Evolutionary conservation across 2,797 vertebrate genomes (phyloP), one percentile per base, ranked within the genome.

Genomic region (Lophius americanus): DNA sequence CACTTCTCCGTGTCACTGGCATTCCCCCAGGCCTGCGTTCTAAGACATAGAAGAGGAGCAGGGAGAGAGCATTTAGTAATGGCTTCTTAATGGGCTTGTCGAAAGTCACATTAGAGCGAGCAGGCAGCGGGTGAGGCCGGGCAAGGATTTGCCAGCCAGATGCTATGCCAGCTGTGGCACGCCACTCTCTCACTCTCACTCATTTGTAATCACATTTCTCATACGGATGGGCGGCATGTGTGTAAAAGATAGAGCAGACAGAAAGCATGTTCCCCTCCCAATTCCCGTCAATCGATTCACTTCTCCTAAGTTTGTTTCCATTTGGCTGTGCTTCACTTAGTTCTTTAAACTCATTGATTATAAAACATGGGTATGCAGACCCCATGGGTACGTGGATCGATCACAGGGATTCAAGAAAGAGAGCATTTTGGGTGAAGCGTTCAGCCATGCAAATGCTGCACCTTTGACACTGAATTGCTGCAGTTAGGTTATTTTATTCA

Each of bases 171-270:
- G 91, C 89, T 94, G 93, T 89, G 86, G 88, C 76, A 82, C 84
- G 73, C 79, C 74, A 64, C 89, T 84, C 88, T 82, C 78, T 91
- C 88, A 77, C 85, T 91, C 87, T 86, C 74, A 44, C 78, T 90
- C 88, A 85, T 89, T 91, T 91, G 91, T 93, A 94, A 94, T 94
- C 92, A 93, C 92, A 94, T 93, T 92, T 93, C 90, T 91, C 92
- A 92, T 88, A 86, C 52, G 83, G 87, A 88, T 88, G 85, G 87
- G 87, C 76, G 63, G 73, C 85, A 77, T 86, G 83, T 83, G 87
- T 55, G 68, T 79, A 84, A 83, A 81, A 70, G 75, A 62, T 75
- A 75, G 73, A 61, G 86, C 83, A 83, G 82, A 85, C 73, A 85
- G 85, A 75, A 85, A 82, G 68, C 87, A 68, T 35, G 50, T 72